Base-by-base conservation (phyloP, 2,888 invertebrate species). In the Aethes cnicana region DNA sequence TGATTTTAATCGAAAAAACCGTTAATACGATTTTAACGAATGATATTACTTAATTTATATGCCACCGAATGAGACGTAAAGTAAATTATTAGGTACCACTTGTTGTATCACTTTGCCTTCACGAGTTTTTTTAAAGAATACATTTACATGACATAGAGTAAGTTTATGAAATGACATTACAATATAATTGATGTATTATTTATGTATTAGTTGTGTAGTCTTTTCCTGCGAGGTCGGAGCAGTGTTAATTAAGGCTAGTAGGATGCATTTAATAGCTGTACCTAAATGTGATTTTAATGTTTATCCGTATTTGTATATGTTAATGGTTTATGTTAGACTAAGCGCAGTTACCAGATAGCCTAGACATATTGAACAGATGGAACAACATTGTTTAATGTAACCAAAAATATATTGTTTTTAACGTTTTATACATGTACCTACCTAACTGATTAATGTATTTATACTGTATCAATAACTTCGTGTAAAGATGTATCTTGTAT, bases 261-360 rank as follows among this genome's bases (percentile, higher is more conserved):
- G 35, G 6, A 43, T 53, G 65, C 62, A 64, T 64, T 68, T 64
- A 64, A 48, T 59, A 63, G 57, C 28, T 68, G 59, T 65, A 52
- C 39, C 52, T 52, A 63, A 61, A 63, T 66, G 62, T 58, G 52
- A 56, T 49, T 57, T 39, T 59, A 54, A 44, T 55, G 53, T 50
- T 54, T 46, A 56, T 47, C 57, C 46, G 30, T 47, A 54, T 47
- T 14, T 21, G 49, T 48, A 37, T 37, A 43, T 53, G 49, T 48
- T 55, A 47, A 21, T 28, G 20, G 43, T 53, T 57, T 44, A 41
- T 46, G 55, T 55, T 23, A 48, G 43, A 32, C 20, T 44, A 46
- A 52, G 44, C 20, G 18, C 44, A 46, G 52, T 52, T 52, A 52
- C 52, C 52, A 46, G 32, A n/a, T 33, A 44, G 52, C 39, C 37